Base-by-base conservation (phyloP, 2,888 invertebrate species). In the Polymixis flavicincta region DNA sequence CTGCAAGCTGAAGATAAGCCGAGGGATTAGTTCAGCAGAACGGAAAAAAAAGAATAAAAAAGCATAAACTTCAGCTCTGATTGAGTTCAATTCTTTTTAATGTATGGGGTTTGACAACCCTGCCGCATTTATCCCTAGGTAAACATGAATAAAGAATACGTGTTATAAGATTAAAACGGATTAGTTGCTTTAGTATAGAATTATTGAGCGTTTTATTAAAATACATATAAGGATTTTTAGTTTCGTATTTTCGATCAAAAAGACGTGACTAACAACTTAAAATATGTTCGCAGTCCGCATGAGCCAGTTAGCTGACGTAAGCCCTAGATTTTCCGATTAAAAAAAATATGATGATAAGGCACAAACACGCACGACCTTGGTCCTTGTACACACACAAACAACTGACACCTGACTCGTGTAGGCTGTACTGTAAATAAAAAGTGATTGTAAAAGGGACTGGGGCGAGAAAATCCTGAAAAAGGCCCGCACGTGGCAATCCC, bases 1-100 rank as follows among this genome's bases (percentile, higher is more conserved):
- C 92, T 95, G 94, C 93, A 92, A 92, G 92, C 92, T 87, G 87
- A 89, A 95, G 95, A 96, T 96, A 96, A 95, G 94, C 94, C 89
- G 86, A 69, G 82, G 95, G 95, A 95, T 96, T 95, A 96, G 94
- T 93, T 92, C 91, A 89, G 87, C 89, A 91, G 89, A 92, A 93
- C 90, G 92, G 89, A 93, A 93, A 91, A 93, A n/a, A 91, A 93
- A 92, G 90, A 90, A 92, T 92, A 92, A 93, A 93, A 94, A 93
- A 92, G 89, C 74, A 89, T 87, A 90, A 92, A 92, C 90, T 90
- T 88, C 87, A 89, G 87, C 88, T 84, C 88, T 93, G 93, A 94
- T 94, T 93, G 92, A 90, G 92, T 90, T 90, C 90, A 88, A 89
- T 91, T 88, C 87, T 88, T 89, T 91, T 90, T 88, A 87, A 87